A percentile compares a stretch with the other conserved stretches of the same genome.
Conservation (phyloP, 2,113 vertebrate species). For the Upupa epops region DNA sequence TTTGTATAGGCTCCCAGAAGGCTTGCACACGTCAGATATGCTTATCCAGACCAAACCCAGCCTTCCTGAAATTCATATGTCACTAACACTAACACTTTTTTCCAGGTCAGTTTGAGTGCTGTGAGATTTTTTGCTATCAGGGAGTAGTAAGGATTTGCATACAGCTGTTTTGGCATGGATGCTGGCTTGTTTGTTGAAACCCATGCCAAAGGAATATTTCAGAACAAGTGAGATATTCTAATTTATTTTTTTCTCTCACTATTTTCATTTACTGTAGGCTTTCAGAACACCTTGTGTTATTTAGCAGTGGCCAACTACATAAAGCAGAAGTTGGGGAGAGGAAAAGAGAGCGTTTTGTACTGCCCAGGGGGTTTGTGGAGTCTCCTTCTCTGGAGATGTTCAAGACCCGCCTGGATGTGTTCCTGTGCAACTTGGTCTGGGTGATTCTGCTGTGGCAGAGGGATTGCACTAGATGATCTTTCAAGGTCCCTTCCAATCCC, state of each 20-base stretch:
- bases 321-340: neutral
- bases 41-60: conserved; percentile 56
- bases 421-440: too few species aligned
- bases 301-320: neutral
- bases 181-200: conserved; percentile 38
- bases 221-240: conserved; percentile 21
- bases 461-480: too few species aligned
- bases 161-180: conserved; percentile 38
- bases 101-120: neutral
- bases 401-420: too few species aligned
- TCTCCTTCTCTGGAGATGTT: too few species aligned
- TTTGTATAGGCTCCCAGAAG: conserved; percentile 42
- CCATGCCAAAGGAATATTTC: conserved; percentile 27
- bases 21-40: conserved; percentile 38
- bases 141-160: conserved; percentile 44
- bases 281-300: neutral
- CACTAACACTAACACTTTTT: conserved; percentile 39
- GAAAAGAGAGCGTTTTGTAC: neutral
- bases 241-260: neutral
- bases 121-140: conserved; percentile 34
- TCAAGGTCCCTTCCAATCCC: too few species aligned
- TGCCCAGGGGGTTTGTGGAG: too few species aligned
- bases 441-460: too few species aligned
- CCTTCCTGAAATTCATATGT: conserved; percentile 47
- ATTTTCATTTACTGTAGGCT: neutral